Conservation (phyloP, 2,888 invertebrate genomes). For the Asteroscopus sphinx region DNA sequence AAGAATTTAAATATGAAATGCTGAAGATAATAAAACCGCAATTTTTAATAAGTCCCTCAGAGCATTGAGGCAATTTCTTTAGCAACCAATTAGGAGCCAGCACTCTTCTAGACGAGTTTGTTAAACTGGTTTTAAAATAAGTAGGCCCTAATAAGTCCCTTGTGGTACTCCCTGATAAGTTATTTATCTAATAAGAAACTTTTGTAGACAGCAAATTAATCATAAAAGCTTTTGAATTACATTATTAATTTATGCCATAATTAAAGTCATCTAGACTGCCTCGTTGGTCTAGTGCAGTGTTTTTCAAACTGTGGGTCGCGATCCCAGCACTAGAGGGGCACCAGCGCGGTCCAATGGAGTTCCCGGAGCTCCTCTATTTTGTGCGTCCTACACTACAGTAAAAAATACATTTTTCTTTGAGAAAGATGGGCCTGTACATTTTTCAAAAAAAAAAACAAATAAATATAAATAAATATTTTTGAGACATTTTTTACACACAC, state of each 20-base stretch:
- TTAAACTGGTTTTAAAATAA: constrained; percentile 35
- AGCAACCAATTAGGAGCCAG: constrained; percentile 9
- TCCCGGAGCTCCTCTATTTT: no score
- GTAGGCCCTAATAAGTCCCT: constrained; percentile 20
- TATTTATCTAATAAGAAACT: not conserved
- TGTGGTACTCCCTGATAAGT: constrained; percentile 4
- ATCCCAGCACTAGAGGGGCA: no score
- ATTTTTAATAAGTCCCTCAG: constrained; percentile 36
- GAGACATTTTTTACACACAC: no score
- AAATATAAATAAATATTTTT: no score
- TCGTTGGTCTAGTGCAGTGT: no score
- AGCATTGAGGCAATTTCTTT: constrained; percentile 15
- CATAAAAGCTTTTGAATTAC: not conserved
- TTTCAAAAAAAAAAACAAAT: no score
- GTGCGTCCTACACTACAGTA: no score
- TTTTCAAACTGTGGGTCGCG: no score
- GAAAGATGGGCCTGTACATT: no score
- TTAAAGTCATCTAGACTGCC: no score
- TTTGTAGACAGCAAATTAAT: constrained; percentile 3
- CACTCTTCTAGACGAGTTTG: constrained; percentile 18
- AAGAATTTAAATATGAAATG: not conserved
- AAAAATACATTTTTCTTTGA: no score
- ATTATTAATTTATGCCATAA: not conserved
- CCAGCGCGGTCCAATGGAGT: no score
- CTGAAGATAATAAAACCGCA: constrained; percentile 7